phyloP scores from a whole-genome alignment of 2,888 invertebrate species.

The Cosmopolites sordidus region DNA sequence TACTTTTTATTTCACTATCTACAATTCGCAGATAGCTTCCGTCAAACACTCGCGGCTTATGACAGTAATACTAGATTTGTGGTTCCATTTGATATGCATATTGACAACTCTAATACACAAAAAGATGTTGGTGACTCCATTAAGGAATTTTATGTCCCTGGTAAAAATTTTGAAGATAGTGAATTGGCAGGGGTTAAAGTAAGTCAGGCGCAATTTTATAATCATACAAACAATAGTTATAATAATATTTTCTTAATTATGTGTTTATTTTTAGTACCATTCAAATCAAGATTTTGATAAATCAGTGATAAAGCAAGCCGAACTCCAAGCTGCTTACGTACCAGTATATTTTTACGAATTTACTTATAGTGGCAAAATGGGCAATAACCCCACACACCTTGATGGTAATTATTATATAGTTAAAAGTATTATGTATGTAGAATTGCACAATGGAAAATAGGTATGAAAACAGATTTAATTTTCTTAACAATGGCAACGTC shows the following conservation, averaged over 20 bases:
- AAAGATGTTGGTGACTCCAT: slow-evolving; percentile 25
- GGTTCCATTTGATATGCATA: slow-evolving; percentile 29
- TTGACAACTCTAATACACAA: slow-evolving; percentile 15
- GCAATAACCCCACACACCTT: slow-evolving; percentile 14
- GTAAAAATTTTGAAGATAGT: slow-evolving; percentile 18
- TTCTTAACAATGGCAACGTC: too few relatives aligned
- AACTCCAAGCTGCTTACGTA: slow-evolving; percentile 27
- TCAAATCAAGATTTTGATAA: slow-evolving; percentile 32
- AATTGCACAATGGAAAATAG: too few relatives aligned
- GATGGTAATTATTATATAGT: too few relatives aligned
- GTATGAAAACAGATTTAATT: too few relatives aligned
- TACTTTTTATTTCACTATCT: too few relatives aligned
- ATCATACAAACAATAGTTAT: too few relatives aligned
- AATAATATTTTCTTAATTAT: too few relatives aligned
- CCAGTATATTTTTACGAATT: slow-evolving; percentile 33
- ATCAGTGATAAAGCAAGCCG: slow-evolving; percentile 31
- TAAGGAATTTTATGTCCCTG: slow-evolving; percentile 28
- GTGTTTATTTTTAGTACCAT: slow-evolving; percentile 30
- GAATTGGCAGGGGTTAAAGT: slow-evolving; percentile 20
- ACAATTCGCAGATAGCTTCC: slow-evolving; percentile 18
- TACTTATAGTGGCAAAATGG: slow-evolving; percentile 28
- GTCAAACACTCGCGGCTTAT: slow-evolving; percentile 18
- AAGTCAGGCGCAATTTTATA: neutral
- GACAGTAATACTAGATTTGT: slow-evolving; percentile 23
- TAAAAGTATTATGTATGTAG: too few relatives aligned